These are phyloP conservation scores for Chlorops oryzae DNA, from an alignment of 1,140 invertebrate species.

Conservation along the genomic window DNA sequence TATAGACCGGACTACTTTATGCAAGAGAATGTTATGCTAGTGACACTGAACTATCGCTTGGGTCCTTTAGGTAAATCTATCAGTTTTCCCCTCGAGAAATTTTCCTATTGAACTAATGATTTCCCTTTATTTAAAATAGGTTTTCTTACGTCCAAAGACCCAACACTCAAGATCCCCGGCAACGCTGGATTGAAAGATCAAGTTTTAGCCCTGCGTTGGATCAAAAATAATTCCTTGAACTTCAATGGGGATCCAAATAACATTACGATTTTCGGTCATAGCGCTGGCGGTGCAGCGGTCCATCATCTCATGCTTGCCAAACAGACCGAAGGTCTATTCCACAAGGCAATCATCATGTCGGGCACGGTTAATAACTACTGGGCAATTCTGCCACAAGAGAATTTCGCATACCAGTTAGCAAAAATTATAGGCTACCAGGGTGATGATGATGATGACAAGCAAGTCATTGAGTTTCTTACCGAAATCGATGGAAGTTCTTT, in stretches of 20 bases:
- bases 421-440: conserved; percentile 32
- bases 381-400: conserved; percentile 21
- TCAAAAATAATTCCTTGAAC: conserved; percentile 34
- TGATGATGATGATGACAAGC: conserved; percentile 33
- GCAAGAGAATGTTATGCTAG: conserved; percentile 57
- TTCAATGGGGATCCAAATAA: conserved; percentile 44
- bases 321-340: conserved; percentile 51
- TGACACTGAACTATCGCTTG: conserved; percentile 66
- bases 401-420: conserved; percentile 25
- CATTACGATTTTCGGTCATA: conserved; percentile 42
- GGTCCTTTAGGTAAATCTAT: conserved; percentile 51
- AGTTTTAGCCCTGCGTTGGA: conserved; percentile 46
- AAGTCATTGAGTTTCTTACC: conserved; percentile 43
- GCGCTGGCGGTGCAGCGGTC: conserved; percentile 37
- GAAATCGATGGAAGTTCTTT: conserved; percentile 19
- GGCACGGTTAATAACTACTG: conserved; percentile 50
- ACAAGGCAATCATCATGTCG: conserved; percentile 56
- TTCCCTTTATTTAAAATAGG: conserved; percentile 20
- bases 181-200: conserved; percentile 48
- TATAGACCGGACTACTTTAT: conserved; percentile 60
- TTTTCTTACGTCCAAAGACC: conserved; percentile 42
- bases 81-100: neutral
- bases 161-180: conserved; percentile 35
- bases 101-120: neutral
- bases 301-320: conserved; percentile 31